Base-by-base conservation (phyloP, 2,888 invertebrate genomes). In the Drosophila mayaguana region DNA sequence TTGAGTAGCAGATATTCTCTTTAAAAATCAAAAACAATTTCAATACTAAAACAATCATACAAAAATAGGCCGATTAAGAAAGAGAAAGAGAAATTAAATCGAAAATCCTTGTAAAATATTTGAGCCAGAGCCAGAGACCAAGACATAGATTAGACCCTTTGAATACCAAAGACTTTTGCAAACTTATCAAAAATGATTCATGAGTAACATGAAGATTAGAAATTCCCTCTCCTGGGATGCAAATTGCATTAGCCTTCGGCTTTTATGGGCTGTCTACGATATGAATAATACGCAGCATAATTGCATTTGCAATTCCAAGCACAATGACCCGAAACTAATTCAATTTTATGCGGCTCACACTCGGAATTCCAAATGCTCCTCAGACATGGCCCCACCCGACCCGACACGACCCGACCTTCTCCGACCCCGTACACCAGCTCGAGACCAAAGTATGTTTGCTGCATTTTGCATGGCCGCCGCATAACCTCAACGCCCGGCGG, bases 261-360 rank as follows among this genome's bases (percentile, higher is more conserved):
- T 22, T 36, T 32, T 25, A n/a, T 36, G 4, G 20, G 8, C 18
- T 45, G 25, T 14, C 20, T 42, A 34, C n/a, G 16, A 40, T 9
- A 51, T 53, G 63, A 46, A 43, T 45, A 51, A 55, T 53, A 71
- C 59, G 38, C 25, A 53, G 25, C 48, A 25, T 64, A 88, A 89
- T 83, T 83, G 66, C 83, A 83, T 83, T 84, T 70, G 68, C 85
- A 88, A 83, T 89, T 83, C 83, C 28, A 51, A 70, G 73, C 66
- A 64, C 70, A 75, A 59, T 79, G 66, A 64, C 45, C 56, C 48
- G 55, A 70, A 64, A 57, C 63, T 69, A 80, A 83, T 88, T 86
- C 50, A 69, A 83, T 74, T 86, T 70, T 38, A 72, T 66, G 67
- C 64, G 40, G 63, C 63, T 67, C 57, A 63, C 71, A 64, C 36